Percentiles rank a stretch among this genome's conserved stretches.
phyloP scores from a whole-genome alignment of 2,888 invertebrate species.

The Leptopilina syphax region DNA sequence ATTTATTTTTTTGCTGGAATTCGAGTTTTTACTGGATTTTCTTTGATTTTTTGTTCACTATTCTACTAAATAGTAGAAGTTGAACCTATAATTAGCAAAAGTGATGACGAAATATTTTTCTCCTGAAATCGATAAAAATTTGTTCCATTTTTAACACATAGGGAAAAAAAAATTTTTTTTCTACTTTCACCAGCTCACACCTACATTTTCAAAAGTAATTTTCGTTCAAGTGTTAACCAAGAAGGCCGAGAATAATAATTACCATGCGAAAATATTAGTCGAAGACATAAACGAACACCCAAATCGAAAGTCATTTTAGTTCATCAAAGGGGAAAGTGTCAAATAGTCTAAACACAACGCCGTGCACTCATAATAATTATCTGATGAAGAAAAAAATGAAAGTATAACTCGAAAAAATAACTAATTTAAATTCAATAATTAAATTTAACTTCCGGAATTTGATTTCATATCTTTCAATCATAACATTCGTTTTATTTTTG shows the following conservation, averaged over 20 bases:
- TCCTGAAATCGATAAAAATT: not conserved
- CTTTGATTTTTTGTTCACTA: too few relatives aligned
- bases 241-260: slow-evolving; percentile 51
- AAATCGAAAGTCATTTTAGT: slow-evolving; percentile 56
- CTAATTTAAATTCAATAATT: not conserved
- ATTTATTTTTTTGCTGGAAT: too few relatives aligned
- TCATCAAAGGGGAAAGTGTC: slow-evolving; percentile 64
- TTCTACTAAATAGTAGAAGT: not conserved
- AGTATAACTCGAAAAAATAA: not conserved
- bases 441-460: too few relatives aligned
- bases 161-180: not conserved
- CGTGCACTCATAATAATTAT: not conserved
- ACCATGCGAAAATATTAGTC: slow-evolving; percentile 54
- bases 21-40: too few relatives aligned
- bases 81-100: not conserved
- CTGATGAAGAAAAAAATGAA: slow-evolving; percentile 5
- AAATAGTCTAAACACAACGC: slow-evolving; percentile 8
- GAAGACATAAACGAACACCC: slow-evolving; percentile 58
- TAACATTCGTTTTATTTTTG: too few relatives aligned
- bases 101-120: not conserved
- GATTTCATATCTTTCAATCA: not conserved
- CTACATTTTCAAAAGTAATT: slow-evolving; percentile 52
- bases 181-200: slow-evolving; percentile 61
- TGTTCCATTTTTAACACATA: not conserved
- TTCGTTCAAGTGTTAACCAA: slow-evolving; percentile 59